Percentiles rank a stretch among this genome's conserved stretches.
These are phyloP conservation scores for Cichlasoma orientale DNA, from an alignment of 2,797 vertebrate species.

Conservation along the genomic window DNA sequence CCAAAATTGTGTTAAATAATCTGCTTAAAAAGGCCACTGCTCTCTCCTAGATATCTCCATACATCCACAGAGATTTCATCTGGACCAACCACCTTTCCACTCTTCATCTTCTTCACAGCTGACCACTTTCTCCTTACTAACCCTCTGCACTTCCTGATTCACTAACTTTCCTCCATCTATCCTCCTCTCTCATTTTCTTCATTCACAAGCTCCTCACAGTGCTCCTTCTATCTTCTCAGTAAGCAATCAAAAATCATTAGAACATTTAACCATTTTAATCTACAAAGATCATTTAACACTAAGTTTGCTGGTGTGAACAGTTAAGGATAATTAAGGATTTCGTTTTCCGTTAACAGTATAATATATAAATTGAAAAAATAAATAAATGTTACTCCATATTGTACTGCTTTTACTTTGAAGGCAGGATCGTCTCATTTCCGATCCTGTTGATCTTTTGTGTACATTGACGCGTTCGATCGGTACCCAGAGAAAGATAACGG, in stretches of 20 bases:
- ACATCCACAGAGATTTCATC: background rate
- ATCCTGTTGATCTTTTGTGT: conserved; percentile 17
- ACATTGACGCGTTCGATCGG: conserved; percentile 35
- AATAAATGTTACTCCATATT: background rate
- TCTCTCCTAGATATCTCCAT: background rate
- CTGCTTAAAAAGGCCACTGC: background rate
- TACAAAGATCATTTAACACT: background rate
- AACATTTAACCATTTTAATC: background rate
- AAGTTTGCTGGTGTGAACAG: background rate
- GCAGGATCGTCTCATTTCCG: background rate
- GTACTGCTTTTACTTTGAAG: conserved; percentile 62
- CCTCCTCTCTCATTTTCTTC: background rate
- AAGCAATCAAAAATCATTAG: background rate
- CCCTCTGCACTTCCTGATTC: background rate
- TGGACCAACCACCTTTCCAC: background rate
- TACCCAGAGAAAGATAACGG: conserved; percentile 63
- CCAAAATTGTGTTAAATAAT: background rate
- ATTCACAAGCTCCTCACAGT: background rate
- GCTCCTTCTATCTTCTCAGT: background rate
- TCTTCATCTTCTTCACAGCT: background rate
- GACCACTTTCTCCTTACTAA: background rate
- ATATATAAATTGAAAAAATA: background rate
- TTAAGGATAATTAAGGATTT: background rate
- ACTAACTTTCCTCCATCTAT: background rate
- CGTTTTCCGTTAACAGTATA: background rate